Base-by-base conservation (phyloP, 2,888 invertebrate species). In the Ganaspis brasiliensis region DNA sequence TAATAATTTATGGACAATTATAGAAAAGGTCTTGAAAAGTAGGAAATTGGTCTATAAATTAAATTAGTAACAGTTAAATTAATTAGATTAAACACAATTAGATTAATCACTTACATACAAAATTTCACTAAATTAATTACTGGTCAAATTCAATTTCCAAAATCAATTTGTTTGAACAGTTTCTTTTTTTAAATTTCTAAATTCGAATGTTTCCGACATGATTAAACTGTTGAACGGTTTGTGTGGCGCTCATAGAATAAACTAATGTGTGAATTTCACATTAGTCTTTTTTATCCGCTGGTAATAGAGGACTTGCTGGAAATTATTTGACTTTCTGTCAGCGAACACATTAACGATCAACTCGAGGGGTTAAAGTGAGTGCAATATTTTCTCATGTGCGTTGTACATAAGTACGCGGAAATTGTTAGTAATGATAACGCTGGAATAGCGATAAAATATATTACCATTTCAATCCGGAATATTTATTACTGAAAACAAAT, bases 401-500 rank as follows among this genome's bases (percentile, higher is more conserved):
- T 45, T 67, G 45, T 49, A 26, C 67, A 67, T 45, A 67, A 67
- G 67, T 67, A 67, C 67, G 45, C 45, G 45, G 45, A 67, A 67
- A 67, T 49, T 45, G 24, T 16, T 49, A n/a, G 45, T 67, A 67
- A 67, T 67, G 45, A 67, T 67, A 67, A 45, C 16, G 40, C 40
- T 2, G 63, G n/a, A 45, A 45, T 40, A 63, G 63, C 21, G 67
- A 67, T 67, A 24, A 67, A 67, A 67, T 45, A 67, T 67, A 67
- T 67, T 67, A 67, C 45, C 45, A 67, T 67, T 45, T 67, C 67
- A 67, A 67, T 67, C 26, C 10, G n/a, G 26, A 67, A 67, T 67
- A 67, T 67, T 67, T 67, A 67, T 67, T 67, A 67, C 67, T 26
- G 45, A 45, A 67, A 67, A 45, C 45, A 67, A 67, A 67, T 67